Evolutionary conservation across 2,888 invertebrate species (phyloP).

Genomic region (Steromphala cineraria): DNA sequence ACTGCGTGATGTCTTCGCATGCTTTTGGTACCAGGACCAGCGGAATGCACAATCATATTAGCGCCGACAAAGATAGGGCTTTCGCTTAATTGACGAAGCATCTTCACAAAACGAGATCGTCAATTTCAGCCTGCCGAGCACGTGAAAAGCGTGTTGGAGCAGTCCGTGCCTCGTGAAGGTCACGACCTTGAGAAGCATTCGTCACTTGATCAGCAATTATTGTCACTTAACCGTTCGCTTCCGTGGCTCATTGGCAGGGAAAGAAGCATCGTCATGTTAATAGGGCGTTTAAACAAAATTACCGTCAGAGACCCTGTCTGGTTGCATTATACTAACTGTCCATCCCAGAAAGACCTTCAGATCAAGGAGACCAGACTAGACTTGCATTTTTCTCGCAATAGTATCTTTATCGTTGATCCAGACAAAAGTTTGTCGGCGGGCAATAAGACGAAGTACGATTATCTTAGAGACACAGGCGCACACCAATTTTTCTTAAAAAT

Average conservation of each 20-base stretch:
- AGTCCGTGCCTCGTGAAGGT: not conserved
- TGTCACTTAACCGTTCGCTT: not conserved
- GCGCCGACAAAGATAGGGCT: conserved; percentile 9
- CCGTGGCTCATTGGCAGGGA: not conserved
- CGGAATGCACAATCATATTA: conserved; percentile 23
- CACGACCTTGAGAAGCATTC: not conserved
- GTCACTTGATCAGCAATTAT: not conserved
- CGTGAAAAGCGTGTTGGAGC: not conserved
- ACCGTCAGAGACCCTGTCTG: not conserved
- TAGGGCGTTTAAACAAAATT: not conserved
- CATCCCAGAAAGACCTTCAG: too few species aligned
- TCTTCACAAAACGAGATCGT: not conserved
- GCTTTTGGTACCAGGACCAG: not conserved
- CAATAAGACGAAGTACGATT: too few species aligned
- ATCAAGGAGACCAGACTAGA: too few species aligned
- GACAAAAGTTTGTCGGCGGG: too few species aligned
- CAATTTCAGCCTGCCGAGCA: conserved; percentile 1
- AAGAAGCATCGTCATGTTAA: not conserved
- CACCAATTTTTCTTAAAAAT: too few species aligned
- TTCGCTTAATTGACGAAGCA: conserved; percentile 1
- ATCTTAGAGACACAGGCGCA: too few species aligned
- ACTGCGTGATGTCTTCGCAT: conserved; percentile 15
- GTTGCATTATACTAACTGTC: not conserved
- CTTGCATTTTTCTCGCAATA: too few species aligned
- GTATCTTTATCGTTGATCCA: too few species aligned